Percentiles rank a stretch among this genome's conserved stretches.
Conservation (phyloP, 1,140 invertebrate species). For the Schlechtendalia chinensis region DNA sequence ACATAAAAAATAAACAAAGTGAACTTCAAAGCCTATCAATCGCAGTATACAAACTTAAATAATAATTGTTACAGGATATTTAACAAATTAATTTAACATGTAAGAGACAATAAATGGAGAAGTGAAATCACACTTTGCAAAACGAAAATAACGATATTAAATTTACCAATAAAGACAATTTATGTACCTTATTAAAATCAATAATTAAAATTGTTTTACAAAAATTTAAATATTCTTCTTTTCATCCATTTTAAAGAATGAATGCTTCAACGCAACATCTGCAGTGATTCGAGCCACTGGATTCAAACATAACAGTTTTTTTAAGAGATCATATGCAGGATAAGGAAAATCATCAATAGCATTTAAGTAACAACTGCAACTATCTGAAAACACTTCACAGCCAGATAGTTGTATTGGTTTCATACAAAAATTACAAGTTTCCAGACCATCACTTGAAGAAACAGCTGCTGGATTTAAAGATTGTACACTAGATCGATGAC, state of each 20-base stretch:
- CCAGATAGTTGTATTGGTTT: constrained; percentile 40
- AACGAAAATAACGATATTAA: not conserved
- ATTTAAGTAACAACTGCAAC: constrained; percentile 46
- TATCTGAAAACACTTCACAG: constrained; percentile 45
- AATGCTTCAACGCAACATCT: constrained; percentile 69
- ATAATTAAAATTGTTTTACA: not conserved
- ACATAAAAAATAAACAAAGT: not conserved
- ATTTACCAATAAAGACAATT: constrained; percentile 11
- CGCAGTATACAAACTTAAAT: not conserved
- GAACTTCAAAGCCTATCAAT: not conserved
- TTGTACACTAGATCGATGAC: constrained; percentile 32
- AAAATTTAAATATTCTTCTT: constrained; percentile 4
- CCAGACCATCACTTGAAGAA: constrained; percentile 37
- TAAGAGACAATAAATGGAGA: too few relatives aligned
- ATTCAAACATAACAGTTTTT: constrained; percentile 73
- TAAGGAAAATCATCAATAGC: constrained; percentile 61
- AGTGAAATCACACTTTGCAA: too few relatives aligned
- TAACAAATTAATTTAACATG: not conserved
- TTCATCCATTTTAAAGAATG: constrained; percentile 62
- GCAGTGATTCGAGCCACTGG: constrained; percentile 72
- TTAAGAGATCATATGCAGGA: constrained; percentile 72
- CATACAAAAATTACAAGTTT: constrained; percentile 17
- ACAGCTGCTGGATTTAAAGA: constrained; percentile 7
- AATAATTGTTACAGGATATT: not conserved
- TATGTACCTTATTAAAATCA: not conserved